phyloP scores from a whole-genome alignment of 2,113 vertebrate genomes.

The Clarias gariepinus region DNA sequence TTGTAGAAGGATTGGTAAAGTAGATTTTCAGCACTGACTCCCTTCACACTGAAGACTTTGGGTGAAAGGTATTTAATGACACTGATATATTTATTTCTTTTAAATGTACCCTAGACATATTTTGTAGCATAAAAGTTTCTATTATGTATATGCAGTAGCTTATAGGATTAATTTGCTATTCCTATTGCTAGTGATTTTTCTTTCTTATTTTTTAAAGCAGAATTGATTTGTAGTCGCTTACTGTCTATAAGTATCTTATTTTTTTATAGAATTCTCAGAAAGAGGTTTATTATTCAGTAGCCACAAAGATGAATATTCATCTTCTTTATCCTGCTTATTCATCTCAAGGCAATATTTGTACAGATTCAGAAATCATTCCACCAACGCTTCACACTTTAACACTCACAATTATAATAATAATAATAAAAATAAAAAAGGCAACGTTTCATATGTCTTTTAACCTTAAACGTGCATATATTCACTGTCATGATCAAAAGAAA shows the following conservation, averaged over 20 bases:
- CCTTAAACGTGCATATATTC: slow-evolving; percentile 38
- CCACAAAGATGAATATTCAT: background rate
- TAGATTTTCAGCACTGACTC: slow-evolving; percentile 19
- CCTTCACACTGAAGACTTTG: slow-evolving; percentile 8
- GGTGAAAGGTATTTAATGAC: slow-evolving; percentile 23
- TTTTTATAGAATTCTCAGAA: background rate
- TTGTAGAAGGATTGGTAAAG: slow-evolving; percentile 5
- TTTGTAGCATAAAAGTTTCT: background rate
- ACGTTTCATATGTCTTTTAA: slow-evolving; percentile 46
- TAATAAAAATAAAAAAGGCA: slow-evolving; percentile 13
- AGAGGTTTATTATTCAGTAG: background rate
- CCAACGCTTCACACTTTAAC: background rate
- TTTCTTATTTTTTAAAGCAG: background rate
- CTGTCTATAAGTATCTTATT: background rate
- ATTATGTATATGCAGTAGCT: slow-evolving; percentile 21
- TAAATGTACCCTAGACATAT: background rate
- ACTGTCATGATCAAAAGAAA: slow-evolving; percentile 46
- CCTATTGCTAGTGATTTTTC: background rate
- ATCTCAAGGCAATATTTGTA: slow-evolving; percentile 4
- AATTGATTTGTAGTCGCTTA: background rate
- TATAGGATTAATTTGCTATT: slow-evolving; percentile 7
- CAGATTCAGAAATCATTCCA: slow-evolving; percentile 26
- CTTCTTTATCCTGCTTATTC: slow-evolving; percentile 9
- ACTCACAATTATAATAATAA: slow-evolving; percentile 17
- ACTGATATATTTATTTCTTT: slow-evolving; percentile 41